A percentile compares a stretch with the other conserved stretches of the same genome.
phyloP scores from a whole-genome alignment of 2,797 vertebrate genomes.

The Sparidentex hasta region DNA sequence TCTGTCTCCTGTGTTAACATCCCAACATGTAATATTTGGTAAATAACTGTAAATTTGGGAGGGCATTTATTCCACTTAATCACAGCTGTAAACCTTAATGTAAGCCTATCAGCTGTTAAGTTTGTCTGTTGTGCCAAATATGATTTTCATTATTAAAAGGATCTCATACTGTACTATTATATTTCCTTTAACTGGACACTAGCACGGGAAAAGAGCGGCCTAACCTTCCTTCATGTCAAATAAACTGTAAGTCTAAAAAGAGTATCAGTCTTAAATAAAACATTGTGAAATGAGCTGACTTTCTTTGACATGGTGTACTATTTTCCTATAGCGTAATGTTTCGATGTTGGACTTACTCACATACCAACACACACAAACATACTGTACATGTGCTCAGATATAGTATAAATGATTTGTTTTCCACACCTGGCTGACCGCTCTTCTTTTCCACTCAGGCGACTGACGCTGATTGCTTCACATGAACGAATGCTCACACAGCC shows the following conservation, averaged over 20 bases:
- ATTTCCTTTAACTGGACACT: background rate
- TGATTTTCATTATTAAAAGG: background rate
- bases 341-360: background rate
- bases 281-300: conserved; percentile 5
- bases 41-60: background rate
- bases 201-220: background rate
- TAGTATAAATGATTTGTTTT: conserved; percentile 35
- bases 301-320: background rate
- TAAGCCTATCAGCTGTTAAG: background rate
- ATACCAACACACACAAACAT: conserved; percentile 9
- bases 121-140: background rate
- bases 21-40: background rate
- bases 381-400: conserved; percentile 9
- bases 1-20: background rate
- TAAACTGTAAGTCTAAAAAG: conserved; percentile 3
- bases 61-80: background rate
- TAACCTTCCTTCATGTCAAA: background rate
- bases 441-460: conserved; percentile 57
- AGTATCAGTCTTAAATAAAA: background rate
- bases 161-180: background rate
- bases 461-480: conserved; percentile 47
- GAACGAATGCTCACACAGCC: conserved; percentile 46
- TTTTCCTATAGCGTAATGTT: background rate
- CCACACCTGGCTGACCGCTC: conserved; percentile 31
- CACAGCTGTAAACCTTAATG: background rate